Percentiles rank a stretch among this genome's conserved stretches.
Conservation (phyloP, 2,113 vertebrate genomes). For the Vireo altiloquus region DNA sequence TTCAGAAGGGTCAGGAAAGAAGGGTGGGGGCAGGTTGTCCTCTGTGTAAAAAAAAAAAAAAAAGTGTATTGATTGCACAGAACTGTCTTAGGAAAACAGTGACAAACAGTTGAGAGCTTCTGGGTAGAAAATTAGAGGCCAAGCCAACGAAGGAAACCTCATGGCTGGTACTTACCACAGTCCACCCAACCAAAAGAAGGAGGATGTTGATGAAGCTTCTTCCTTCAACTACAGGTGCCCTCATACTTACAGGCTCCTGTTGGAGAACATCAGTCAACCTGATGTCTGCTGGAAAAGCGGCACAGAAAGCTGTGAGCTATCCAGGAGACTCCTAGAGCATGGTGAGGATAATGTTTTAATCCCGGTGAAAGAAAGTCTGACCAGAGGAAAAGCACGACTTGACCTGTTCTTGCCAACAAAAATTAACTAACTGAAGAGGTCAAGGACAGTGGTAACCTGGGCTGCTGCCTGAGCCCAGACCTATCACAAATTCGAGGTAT, state of each 20-base stretch:
- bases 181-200: rapidly evolving
- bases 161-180: neutral
- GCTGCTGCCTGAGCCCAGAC: neutral
- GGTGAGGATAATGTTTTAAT: neutral
- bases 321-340: neutral
- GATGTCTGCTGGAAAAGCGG: neutral
- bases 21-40: neutral
- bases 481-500: neutral
- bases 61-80: neutral
- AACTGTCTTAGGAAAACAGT: neutral
- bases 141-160: neutral
- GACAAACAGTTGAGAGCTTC: neutral
- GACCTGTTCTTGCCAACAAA: neutral
- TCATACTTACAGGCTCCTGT: neutral
- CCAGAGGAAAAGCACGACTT: neutral
- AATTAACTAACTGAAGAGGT: neutral
- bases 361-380: neutral
- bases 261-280: neutral
- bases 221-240: neutral
- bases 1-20: neutral
- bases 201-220: neutral
- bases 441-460: neutral
- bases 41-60: neutral
- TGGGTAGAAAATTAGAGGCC: neutral
- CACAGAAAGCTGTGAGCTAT: neutral